phyloP scores from a whole-genome alignment of 2,113 vertebrate species.

The Bubo blakistoni region DNA sequence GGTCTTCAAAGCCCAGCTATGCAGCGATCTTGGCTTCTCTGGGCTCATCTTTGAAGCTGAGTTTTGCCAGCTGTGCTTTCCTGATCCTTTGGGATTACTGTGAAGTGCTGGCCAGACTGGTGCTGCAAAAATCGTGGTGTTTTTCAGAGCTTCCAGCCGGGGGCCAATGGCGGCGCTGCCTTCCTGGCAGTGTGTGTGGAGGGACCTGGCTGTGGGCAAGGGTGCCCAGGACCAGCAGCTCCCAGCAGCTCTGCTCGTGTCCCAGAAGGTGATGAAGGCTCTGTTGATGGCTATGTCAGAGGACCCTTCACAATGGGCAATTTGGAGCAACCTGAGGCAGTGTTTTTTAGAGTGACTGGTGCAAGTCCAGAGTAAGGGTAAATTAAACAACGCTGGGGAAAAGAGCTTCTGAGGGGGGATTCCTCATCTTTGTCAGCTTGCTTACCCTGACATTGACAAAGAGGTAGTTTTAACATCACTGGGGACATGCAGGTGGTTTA shows the following conservation, averaged over 20 bases:
- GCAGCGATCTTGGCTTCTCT: background rate
- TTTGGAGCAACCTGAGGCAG: background rate
- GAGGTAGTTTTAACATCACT: background rate
- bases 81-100: background rate
- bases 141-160: background rate
- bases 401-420: background rate
- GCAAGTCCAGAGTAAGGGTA: background rate
- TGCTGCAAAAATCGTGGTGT: background rate
- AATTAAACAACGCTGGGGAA: background rate
- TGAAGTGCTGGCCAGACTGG: background rate
- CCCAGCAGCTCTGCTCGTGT: background rate
- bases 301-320: fast-evolving
- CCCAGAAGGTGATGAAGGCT: background rate
- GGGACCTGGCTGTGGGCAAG: background rate
- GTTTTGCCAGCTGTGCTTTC: background rate
- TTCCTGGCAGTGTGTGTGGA: background rate
- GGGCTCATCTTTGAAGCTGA: background rate
- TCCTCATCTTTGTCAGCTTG: background rate
- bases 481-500: background rate
- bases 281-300: background rate
- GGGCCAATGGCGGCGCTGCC: background rate
- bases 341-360: background rate
- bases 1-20: background rate
- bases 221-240: background rate
- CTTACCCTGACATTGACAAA: background rate